Percentiles rank a stretch among this genome's conserved stretches.
Evolutionary conservation across 1,140 invertebrate genomes (phyloP).

Genomic region (Drosophila paulistorum): DNA sequence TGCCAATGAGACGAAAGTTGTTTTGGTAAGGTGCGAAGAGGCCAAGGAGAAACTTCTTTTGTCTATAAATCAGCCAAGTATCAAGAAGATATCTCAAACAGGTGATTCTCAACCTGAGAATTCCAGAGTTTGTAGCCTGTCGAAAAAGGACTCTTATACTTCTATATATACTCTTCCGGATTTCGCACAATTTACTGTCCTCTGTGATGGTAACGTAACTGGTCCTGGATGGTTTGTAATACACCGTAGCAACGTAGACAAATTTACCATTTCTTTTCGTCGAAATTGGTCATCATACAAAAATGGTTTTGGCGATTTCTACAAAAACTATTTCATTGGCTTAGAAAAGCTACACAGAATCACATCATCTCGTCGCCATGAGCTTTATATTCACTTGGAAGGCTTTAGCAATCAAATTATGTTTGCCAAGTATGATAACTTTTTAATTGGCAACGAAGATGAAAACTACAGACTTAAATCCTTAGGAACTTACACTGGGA

Average conservation of each 20-base stretch:
- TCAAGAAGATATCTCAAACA: too few species aligned
- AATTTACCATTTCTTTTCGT: not conserved
- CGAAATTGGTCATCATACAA: not conserved
- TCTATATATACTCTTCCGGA: not conserved
- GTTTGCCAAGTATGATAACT: conserved; percentile 3
- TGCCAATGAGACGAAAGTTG: too few species aligned
- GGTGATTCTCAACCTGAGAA: too few species aligned
- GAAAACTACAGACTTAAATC: not conserved
- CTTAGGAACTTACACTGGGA: not conserved
- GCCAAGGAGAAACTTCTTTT: too few species aligned
- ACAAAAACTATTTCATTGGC: conserved; percentile 1
- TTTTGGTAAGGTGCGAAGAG: too few species aligned
- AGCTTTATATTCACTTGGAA: not conserved
- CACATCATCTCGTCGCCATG: not conserved
- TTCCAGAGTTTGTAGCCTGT: too few species aligned
- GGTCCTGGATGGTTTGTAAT: conserved; percentile 1
- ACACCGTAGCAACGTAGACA: not conserved
- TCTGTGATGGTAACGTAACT: not conserved
- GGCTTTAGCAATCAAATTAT: not conserved
- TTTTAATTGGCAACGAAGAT: conserved; percentile 1
- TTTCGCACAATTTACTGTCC: not conserved
- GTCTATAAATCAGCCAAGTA: too few species aligned
- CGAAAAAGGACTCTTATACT: not conserved
- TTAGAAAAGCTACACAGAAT: conserved; percentile 20
- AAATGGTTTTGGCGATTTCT: conserved; percentile 1